phyloP scores from a whole-genome alignment of 1,140 invertebrate species.

The Heliothis virescens region DNA sequence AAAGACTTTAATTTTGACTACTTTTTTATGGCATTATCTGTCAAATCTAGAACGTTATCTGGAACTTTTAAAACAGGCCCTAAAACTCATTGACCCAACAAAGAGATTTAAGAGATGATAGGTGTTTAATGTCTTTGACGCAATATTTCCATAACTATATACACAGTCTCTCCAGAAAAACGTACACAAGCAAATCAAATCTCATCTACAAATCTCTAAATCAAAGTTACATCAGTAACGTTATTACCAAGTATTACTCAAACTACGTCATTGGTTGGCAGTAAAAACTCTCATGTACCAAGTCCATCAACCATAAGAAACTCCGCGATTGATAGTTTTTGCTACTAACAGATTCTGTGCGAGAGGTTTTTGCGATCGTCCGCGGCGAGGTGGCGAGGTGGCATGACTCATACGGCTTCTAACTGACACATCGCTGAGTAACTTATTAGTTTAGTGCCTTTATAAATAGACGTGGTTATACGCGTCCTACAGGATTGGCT shows the following conservation, averaged over 20 bases:
- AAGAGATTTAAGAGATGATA: too few species aligned
- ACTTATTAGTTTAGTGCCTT: constrained; percentile 27
- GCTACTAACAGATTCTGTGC: neutral
- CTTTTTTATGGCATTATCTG: too few species aligned
- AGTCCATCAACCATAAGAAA: constrained; percentile 1
- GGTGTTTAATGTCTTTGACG: too few species aligned
- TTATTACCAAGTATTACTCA: neutral
- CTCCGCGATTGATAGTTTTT: neutral
- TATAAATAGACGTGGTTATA: constrained; percentile 15
- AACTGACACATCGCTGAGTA: constrained; percentile 4
- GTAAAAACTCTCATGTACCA: constrained; percentile 30
- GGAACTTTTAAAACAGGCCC: too few species aligned
- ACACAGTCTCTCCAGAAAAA: neutral
- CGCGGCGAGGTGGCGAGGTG: neutral
- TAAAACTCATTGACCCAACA: too few species aligned
- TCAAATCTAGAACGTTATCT: too few species aligned
- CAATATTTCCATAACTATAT: neutral
- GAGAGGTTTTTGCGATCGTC: constrained; percentile 6
- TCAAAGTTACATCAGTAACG: neutral
- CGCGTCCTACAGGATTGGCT: neutral
- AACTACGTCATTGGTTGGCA: neutral
- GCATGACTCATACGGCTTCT: constrained; percentile 32
- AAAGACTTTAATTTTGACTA: too few species aligned
- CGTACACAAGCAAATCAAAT: neutral
- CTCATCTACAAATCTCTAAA: neutral